Evolutionary conservation across 2,797 vertebrate genomes (phyloP).

Genomic region (Scomberomorus guttatus): DNA sequence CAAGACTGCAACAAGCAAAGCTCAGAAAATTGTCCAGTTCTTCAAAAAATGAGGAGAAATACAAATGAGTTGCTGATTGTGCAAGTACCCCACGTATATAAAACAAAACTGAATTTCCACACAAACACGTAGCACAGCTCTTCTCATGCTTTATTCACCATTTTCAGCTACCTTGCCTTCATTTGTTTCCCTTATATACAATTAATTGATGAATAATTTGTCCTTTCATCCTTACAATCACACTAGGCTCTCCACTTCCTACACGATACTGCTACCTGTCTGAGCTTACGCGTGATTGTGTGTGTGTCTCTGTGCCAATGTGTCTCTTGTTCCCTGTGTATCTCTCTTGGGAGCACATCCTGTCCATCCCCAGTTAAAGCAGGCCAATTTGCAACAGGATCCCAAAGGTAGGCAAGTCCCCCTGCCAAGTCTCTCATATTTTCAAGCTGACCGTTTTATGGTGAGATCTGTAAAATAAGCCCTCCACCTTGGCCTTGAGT

Average conservation of each 20-base stretch:
- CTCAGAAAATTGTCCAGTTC: neutral
- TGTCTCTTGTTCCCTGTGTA: neutral
- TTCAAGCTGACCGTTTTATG: conserved; percentile 86
- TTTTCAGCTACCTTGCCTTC: too few species aligned
- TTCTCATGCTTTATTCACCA: too few species aligned
- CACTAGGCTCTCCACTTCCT: neutral
- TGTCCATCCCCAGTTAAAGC: conserved; percentile 75
- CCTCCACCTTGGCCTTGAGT: conserved; percentile 63
- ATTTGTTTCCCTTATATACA: neutral
- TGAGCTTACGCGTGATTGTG: conserved; percentile 49
- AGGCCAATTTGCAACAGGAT: conserved; percentile 78
- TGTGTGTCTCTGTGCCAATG: conserved; percentile 22
- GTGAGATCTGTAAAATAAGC: conserved; percentile 83
- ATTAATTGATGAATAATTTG: neutral
- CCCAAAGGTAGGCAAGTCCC: conserved; percentile 74
- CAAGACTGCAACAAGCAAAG: neutral
- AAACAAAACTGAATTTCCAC: neutral
- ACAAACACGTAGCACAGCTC: neutral
- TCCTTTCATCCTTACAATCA: neutral
- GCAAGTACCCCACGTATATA: neutral
- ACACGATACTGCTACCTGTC: conserved; percentile 7
- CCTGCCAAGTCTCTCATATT: conserved; percentile 81
- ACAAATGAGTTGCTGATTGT: neutral
- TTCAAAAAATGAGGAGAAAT: neutral
- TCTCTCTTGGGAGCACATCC: conserved; percentile 73